Evolutionary conservation across 2,888 invertebrate genomes (phyloP).

Genomic region (Colletes collaris): DNA sequence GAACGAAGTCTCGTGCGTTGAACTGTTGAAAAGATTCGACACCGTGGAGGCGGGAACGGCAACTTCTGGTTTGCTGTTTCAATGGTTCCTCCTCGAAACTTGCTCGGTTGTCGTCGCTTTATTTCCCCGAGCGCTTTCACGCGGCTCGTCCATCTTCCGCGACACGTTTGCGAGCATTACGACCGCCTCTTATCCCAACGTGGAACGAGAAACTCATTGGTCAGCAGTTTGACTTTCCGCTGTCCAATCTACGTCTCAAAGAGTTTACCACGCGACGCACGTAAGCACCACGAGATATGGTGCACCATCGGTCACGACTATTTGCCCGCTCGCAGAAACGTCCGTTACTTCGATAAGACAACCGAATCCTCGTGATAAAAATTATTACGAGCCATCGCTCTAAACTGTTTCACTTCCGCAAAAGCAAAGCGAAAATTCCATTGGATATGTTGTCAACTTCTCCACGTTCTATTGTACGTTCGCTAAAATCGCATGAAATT

Average conservation of each 20-base stretch:
- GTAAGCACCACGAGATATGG: neutral
- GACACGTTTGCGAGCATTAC: conserved; percentile 34
- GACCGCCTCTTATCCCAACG: conserved; percentile 3
- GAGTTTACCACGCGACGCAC: conserved; percentile 1
- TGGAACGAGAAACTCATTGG: conserved; percentile 15
- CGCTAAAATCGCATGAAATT: neutral
- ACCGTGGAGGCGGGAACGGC: neutral
- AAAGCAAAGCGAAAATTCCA: too few species aligned
- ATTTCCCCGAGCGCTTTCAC: conserved; percentile 28
- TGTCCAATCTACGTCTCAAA: neutral
- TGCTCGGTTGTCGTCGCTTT: conserved; percentile 9
- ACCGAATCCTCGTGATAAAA: too few species aligned
- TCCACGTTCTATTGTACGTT: neutral
- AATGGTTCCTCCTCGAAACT: neutral
- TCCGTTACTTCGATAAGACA: too few species aligned
- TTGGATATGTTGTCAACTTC: too few species aligned
- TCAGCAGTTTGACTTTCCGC: conserved; percentile 15
- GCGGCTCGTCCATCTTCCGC: conserved; percentile 23
- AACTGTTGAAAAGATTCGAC: conserved; percentile 27
- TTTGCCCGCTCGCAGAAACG: too few species aligned
- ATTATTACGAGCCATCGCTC: too few species aligned
- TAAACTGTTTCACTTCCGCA: too few species aligned
- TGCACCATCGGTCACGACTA: too few species aligned
- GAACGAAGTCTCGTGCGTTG: neutral
- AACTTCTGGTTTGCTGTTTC: conserved; percentile 10